Conservation (phyloP, 1,140 invertebrate species). For the Micrasema minimum region DNA sequence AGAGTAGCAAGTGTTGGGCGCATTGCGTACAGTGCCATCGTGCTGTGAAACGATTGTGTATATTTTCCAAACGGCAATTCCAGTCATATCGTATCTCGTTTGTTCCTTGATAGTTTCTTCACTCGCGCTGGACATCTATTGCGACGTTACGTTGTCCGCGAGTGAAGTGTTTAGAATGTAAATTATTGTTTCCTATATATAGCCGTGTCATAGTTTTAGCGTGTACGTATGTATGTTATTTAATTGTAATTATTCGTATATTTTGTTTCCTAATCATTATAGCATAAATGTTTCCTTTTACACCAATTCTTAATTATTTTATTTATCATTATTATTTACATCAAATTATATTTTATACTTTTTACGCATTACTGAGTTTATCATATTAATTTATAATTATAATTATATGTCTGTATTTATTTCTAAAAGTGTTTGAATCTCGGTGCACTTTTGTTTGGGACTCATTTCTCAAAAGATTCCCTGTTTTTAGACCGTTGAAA, state of each 20-base stretch:
- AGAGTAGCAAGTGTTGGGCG: too few relatives aligned
- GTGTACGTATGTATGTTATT: conserved; percentile 25
- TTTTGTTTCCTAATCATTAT: not conserved
- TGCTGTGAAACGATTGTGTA: conserved; percentile 27
- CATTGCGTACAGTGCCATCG: not conserved
- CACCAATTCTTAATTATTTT: not conserved
- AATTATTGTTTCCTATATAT: conserved; percentile 22
- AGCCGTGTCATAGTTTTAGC: conserved; percentile 21
- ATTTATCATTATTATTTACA: conserved; percentile 6
- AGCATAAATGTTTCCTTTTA: conserved; percentile 15
- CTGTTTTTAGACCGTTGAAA: not conserved
- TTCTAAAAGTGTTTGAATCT: conserved; percentile 8
- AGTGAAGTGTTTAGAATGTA: conserved; percentile 6
- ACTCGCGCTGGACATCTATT: not conserved
- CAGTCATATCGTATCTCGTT: conserved; percentile 37
- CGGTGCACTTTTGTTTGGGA: conserved; percentile 2
- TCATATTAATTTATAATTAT: conserved; percentile 7
- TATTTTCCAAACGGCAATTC: conserved; percentile 34
- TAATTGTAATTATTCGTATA: conserved; percentile 24
- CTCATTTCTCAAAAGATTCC: not conserved
- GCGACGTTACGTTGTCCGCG: not conserved
- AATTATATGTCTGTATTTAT: conserved; percentile 9
- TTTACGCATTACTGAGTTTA: too few relatives aligned
- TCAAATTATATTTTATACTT: conserved; percentile 19
- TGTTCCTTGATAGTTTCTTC: conserved; percentile 6